These are phyloP conservation scores for Eupristina koningsbergeri DNA, from an alignment of 1,140 invertebrate genomes.

Conservation along the genomic window DNA sequence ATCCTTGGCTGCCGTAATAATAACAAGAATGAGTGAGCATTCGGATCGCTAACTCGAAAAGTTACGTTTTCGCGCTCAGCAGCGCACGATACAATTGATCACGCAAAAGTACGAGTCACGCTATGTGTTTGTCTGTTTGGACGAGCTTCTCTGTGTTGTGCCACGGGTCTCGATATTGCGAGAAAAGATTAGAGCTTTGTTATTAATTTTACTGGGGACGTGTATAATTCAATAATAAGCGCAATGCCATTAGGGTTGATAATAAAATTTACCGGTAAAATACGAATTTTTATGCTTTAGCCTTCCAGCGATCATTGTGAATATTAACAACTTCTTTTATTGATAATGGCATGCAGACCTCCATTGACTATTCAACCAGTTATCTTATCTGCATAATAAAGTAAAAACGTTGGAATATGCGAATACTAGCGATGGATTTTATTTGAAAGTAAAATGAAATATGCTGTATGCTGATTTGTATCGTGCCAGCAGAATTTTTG, in stretches of 20 bases:
- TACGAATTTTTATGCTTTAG: not conserved
- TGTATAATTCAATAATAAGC: constrained; percentile 26
- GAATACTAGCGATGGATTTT: not conserved
- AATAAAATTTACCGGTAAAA: not conserved
- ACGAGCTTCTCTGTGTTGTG: not conserved
- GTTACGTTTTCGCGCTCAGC: constrained; percentile 24
- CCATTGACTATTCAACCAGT: not conserved
- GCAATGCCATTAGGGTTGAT: not conserved
- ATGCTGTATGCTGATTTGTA: not conserved
- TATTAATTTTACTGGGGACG: constrained; percentile 33
- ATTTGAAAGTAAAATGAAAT: not conserved
- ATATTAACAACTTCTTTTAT: not conserved
- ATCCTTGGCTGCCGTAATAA: not conserved
- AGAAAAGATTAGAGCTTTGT: constrained; percentile 39
- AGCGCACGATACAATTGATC: constrained; percentile 27
- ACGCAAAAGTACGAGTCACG: constrained; percentile 46
- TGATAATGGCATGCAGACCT: not conserved
- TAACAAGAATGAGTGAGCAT: not conserved
- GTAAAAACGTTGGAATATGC: not conserved
- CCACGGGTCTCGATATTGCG: not conserved
- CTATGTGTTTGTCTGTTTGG: not conserved
- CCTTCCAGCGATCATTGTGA: not conserved
- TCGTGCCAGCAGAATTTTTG: not conserved
- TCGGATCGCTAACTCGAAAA: constrained; percentile 26
- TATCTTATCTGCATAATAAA: not conserved